phyloP scores from a whole-genome alignment of 2,888 invertebrate genomes.

The Spicauda simplicius region DNA sequence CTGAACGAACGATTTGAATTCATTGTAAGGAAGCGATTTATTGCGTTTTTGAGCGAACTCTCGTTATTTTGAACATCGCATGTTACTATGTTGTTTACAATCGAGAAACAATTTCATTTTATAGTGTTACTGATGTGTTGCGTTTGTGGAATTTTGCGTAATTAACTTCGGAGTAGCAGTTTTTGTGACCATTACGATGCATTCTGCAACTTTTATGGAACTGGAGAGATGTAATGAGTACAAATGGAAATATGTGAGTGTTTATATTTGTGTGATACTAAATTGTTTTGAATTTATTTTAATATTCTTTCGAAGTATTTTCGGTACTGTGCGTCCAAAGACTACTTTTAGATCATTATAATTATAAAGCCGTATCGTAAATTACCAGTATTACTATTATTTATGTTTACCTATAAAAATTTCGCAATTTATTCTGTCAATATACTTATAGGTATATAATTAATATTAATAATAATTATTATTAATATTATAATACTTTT shows the following conservation, averaged over 20 bases:
- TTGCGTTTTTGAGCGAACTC: conserved; percentile 16
- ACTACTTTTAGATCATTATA: no score
- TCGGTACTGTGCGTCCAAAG: no score
- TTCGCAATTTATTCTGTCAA: no score
- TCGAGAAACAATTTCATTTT: conserved; percentile 49
- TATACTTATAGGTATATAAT: no score
- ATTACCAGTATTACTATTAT: no score
- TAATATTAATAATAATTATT: no score
- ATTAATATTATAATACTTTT: no score
- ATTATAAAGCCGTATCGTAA: no score
- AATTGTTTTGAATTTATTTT: no score
- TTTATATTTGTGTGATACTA: not conserved
- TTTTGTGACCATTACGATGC: conserved; percentile 70
- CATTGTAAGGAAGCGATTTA: conserved; percentile 20
- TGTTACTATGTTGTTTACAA: conserved; percentile 62
- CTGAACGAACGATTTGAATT: conserved; percentile 2
- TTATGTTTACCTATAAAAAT: no score
- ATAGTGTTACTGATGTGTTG: conserved; percentile 53
- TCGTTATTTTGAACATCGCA: conserved; percentile 40
- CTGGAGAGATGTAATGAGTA: conserved; percentile 66
- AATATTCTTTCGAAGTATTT: no score
- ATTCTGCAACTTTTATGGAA: conserved; percentile 53
- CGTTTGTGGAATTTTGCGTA: conserved; percentile 77
- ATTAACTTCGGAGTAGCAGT: conserved; percentile 76
- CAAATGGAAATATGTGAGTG: conserved; percentile 46